Evolutionary conservation across 2,113 vertebrate genomes (phyloP), one percentile per base, ranked within the genome.

Genomic region (Alligator mississippiensis): DNA sequence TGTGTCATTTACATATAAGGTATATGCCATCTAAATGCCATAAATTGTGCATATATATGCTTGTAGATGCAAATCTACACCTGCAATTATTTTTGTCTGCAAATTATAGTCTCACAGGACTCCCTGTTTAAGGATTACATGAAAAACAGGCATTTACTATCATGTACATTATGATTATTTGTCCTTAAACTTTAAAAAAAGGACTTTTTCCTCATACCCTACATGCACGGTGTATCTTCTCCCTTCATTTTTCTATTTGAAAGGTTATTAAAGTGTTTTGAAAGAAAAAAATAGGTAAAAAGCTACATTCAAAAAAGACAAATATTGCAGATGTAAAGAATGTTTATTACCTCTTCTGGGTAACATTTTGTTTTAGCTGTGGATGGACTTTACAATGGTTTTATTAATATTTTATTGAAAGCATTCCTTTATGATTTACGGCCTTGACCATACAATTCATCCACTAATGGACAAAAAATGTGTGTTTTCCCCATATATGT

Each of bases 221-320:
- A 89, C 9, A 34, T 1, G 1, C 19, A 89, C 89, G 89, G 24
- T 76, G 6, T 1, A 2, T 19, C 15, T 27, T 2, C 1, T 61
- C 62, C 70, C 6, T 1, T 21, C 78, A 5, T 77, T 92, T 74
- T 89, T 92, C 70, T 84, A 19, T 79, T 75, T 85, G 79, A 91
- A 85, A 93, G 54, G 14, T 76, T 84, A 82, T 82, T 86, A 76
- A 93, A 78, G 66, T 76, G 16, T 84, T 94, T 96, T 77, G 68
- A 68, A 90, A 90, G 68, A 80, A 76, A 68, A 68, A 82, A 59
- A 13, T 84, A 89, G 28, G 6, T 84, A n/a, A 80, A 28, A 93
- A 81, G 64, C 16, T 24, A 27, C 25, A 80, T 21, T 55, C 12
- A 64, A 78, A 24, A 90, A 54, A 82, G 55, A 83, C 77, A 87